Conservation (phyloP, 2,797 vertebrate species). For the Craterocephalus amniculus region DNA sequence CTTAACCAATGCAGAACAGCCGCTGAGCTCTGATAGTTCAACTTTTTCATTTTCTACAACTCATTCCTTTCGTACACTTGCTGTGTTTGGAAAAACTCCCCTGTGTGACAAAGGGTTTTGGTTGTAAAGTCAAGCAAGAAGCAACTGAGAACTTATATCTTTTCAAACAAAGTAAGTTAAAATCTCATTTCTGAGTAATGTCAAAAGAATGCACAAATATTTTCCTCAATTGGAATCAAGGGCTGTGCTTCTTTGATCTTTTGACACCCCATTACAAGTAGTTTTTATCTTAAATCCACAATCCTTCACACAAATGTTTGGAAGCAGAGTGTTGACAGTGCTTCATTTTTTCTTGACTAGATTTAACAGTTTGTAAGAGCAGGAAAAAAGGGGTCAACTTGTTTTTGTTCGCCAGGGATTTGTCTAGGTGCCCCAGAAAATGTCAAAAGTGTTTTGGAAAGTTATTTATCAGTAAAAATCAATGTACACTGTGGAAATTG, state of each 20-base stretch:
- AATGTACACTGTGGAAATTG: slow-evolving; percentile 63
- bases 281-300: slow-evolving; percentile 38
- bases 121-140: slow-evolving; percentile 20
- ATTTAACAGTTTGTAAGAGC: slow-evolving; percentile 24
- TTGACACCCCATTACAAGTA: slow-evolving; percentile 43
- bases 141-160: slow-evolving; percentile 25
- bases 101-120: slow-evolving; percentile 27
- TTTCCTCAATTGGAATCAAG: slow-evolving; percentile 19
- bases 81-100: slow-evolving; percentile 16
- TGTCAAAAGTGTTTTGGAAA: slow-evolving; percentile 48
- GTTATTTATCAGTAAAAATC: slow-evolving; percentile 61
- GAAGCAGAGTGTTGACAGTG: slow-evolving; percentile 15
- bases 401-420: slow-evolving; percentile 59
- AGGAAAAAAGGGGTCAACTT: slow-evolving; percentile 43
- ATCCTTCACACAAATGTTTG: slow-evolving; percentile 34
- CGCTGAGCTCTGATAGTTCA: slow-evolving; percentile 18
- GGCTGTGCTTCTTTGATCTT: slow-evolving; percentile 54
- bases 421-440: slow-evolving; percentile 38
- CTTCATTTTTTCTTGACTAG: slow-evolving; percentile 16
- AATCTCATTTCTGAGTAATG: slow-evolving; percentile 38
- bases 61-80: neutral
- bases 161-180: slow-evolving; percentile 15
- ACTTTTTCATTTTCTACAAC: slow-evolving; percentile 7
- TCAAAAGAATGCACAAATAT: slow-evolving; percentile 41
- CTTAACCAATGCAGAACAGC: slow-evolving; percentile 1